Conservation (phyloP, 2,888 invertebrate species). For the Pristionchus arcanus region DNA sequence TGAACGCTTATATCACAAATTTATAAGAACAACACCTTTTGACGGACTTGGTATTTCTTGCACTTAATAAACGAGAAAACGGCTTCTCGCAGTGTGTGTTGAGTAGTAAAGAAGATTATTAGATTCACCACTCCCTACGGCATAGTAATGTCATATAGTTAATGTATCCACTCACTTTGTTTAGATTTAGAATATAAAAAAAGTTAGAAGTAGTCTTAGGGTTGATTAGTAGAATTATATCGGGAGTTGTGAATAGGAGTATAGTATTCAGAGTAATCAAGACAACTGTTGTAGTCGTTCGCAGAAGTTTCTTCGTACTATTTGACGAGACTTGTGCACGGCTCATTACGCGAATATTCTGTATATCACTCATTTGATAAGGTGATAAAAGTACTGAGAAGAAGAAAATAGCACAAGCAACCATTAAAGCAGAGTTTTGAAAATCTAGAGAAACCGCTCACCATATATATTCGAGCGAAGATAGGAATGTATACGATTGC, state of each 20-base stretch:
- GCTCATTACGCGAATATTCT: slow-evolving; percentile 40
- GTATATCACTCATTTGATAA: background rate
- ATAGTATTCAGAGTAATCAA: slow-evolving; percentile 41
- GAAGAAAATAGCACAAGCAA: too few relatives aligned
- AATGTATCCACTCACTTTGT: background rate
- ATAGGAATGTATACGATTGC: slow-evolving; percentile 41
- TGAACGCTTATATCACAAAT: background rate
- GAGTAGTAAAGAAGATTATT: slow-evolving; percentile 48
- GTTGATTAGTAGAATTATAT: slow-evolving; percentile 33
- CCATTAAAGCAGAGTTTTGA: too few relatives aligned
- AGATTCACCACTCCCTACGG: slow-evolving; percentile 44
- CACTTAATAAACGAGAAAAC: slow-evolving; percentile 23
- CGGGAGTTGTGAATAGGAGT: slow-evolving; percentile 42
- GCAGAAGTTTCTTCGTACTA: slow-evolving; percentile 28
- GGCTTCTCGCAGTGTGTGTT: slow-evolving; percentile 43
- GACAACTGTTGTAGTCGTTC: slow-evolving; percentile 41
- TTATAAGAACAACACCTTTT: background rate
- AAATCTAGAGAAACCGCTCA: background rate
- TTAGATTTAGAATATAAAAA: slow-evolving; percentile 50
- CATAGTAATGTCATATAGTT: background rate
- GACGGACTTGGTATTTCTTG: slow-evolving; percentile 12
- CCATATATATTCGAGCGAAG: slow-evolving; percentile 15
- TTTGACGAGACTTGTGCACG: slow-evolving; percentile 26
- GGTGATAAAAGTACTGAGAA: too few relatives aligned
- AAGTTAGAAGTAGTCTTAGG: slow-evolving; percentile 37